Conservation (phyloP, 2,888 invertebrate genomes). For the Hypselothyrea guttata region DNA sequence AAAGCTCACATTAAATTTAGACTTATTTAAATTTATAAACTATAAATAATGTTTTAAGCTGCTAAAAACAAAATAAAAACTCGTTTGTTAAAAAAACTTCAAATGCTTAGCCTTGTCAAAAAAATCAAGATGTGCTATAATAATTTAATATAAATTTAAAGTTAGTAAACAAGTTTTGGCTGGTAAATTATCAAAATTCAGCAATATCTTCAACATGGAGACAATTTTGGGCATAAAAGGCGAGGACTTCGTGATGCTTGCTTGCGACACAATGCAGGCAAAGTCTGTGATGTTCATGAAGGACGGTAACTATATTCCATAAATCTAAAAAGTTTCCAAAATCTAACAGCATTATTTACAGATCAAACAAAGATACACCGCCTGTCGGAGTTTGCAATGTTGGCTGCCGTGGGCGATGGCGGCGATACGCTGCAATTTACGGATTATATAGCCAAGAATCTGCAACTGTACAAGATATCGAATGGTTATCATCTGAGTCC, state of each 20-base stretch:
- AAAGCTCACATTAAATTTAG: too few species aligned
- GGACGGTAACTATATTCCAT: slow-evolving; percentile 44
- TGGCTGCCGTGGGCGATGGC: slow-evolving; percentile 95
- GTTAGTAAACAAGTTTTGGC: too few species aligned
- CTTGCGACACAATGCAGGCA: slow-evolving; percentile 92
- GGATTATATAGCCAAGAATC: slow-evolving; percentile 97
- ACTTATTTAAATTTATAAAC: too few species aligned
- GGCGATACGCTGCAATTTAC: slow-evolving; percentile 98
- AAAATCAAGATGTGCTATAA: too few species aligned
- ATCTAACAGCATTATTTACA: slow-evolving; percentile 77
- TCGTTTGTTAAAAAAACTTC: too few species aligned
- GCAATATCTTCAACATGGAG: slow-evolving; percentile 85
- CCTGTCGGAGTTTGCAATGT: slow-evolving; percentile 92
- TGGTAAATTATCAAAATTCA: slow-evolving; percentile 35
- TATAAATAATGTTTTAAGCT: too few species aligned
- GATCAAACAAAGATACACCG: slow-evolving; percentile 96
- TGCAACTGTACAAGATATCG: slow-evolving; percentile 97
- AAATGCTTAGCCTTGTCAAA: too few species aligned
- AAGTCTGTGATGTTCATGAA: slow-evolving; percentile 96
- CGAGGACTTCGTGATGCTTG: slow-evolving; percentile 93
- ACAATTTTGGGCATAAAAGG: slow-evolving; percentile 94
- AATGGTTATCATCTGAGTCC: slow-evolving; percentile 97
- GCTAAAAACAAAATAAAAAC: too few species aligned
- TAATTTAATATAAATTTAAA: too few species aligned
- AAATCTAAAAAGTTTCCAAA: slow-evolving; percentile 66